Conservation (phyloP, 2,113 vertebrate genomes). For the Anarrhichthys ocellatus region DNA sequence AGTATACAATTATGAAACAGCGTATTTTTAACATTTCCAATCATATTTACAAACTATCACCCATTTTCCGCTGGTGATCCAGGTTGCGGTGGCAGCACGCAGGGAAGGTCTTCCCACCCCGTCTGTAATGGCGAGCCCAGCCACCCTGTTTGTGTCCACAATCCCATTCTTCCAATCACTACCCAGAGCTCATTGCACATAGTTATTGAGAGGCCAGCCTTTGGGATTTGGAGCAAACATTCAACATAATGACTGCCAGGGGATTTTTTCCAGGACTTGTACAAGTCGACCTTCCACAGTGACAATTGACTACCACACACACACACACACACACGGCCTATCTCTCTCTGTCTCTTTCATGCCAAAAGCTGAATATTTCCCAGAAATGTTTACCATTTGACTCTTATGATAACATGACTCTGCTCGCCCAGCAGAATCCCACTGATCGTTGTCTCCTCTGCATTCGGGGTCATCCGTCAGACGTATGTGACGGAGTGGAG, state of each 20-base stretch:
- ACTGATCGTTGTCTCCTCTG: background rate
- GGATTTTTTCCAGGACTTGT: background rate
- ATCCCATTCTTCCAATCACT: too few relatives aligned
- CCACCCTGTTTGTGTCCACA: background rate
- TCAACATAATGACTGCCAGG: slow-evolving; percentile 1
- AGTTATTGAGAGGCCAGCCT: background rate
- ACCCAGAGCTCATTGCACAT: too few relatives aligned
- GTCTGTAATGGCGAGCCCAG: background rate
- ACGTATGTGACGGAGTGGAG: background rate
- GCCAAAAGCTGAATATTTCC: slow-evolving; percentile 9
- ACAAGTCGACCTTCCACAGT: background rate
- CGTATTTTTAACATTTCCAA: too few relatives aligned
- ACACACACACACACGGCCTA: background rate
- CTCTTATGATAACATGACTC: slow-evolving; percentile 2
- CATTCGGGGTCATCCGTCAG: slow-evolving; percentile 2
- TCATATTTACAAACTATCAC: background rate
- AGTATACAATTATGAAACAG: too few relatives aligned
- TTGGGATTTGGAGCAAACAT: background rate
- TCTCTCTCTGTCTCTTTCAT: background rate
- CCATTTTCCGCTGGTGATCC: background rate
- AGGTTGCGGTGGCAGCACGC: background rate
- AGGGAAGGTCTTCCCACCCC: background rate
- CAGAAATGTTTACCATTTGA: slow-evolving; percentile 2
- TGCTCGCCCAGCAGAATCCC: background rate
- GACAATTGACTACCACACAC: background rate